phyloP scores from a whole-genome alignment of 2,113 vertebrate species.

The Neoarius graeffei region DNA sequence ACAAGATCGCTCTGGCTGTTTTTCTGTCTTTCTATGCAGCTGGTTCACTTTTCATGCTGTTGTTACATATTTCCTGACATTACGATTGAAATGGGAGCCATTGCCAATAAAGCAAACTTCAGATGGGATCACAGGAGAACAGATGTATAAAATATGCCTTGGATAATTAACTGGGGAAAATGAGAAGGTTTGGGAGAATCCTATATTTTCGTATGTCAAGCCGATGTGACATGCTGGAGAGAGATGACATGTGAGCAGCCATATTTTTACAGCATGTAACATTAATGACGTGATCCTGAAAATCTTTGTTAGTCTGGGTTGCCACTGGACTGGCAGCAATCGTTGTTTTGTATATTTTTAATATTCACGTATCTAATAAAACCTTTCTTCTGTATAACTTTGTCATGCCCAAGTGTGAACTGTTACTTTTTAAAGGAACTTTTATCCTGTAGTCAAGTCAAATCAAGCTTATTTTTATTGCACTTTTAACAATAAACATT shows the following conservation, averaged over 20 bases:
- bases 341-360: slow-evolving; percentile 61
- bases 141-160: neutral
- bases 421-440: neutral
- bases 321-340: slow-evolving; percentile 59
- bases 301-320: slow-evolving; percentile 49
- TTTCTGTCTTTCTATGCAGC: neutral
- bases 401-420: neutral
- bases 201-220: slow-evolving; percentile 1
- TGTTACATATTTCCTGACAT: neutral
- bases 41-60: neutral
- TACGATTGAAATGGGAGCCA: slow-evolving; percentile 5
- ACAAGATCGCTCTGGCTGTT: neutral
- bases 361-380: slow-evolving; percentile 62
- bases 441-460: too few species aligned
- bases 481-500: too few species aligned
- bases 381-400: slow-evolving; percentile 19
- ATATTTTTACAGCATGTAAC: slow-evolving; percentile 16
- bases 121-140: neutral
- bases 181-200: neutral
- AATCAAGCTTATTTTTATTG: too few species aligned
- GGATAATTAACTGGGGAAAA: neutral
- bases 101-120: neutral
- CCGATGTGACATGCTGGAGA: slow-evolving; percentile 6
- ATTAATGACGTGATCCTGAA: slow-evolving; percentile 53
- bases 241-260: neutral